Evolutionary conservation across 2,888 invertebrate genomes (phyloP).

Genomic region (Catocala fraxini): DNA sequence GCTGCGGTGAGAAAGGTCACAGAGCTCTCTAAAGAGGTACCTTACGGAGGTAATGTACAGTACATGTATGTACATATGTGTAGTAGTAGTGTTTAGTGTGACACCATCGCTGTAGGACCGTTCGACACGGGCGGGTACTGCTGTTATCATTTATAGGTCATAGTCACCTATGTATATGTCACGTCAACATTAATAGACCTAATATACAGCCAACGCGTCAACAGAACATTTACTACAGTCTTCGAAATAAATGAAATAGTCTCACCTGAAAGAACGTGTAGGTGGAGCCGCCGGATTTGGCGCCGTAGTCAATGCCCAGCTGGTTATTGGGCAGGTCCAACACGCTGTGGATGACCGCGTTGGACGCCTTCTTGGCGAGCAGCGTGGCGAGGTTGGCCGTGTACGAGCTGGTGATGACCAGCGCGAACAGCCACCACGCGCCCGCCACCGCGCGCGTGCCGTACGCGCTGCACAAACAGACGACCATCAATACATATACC

Average conservation of each 20-base stretch:
- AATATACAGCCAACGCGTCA: too few relatives aligned
- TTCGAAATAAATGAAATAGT: background rate
- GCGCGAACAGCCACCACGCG: constrained; percentile 96
- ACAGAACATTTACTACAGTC: too few relatives aligned
- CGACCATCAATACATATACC: background rate
- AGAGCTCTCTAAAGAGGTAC: too few relatives aligned
- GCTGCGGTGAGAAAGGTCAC: too few relatives aligned
- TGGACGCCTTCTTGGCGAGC: constrained; percentile 92
- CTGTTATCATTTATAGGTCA: too few relatives aligned
- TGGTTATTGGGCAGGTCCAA: constrained; percentile 93
- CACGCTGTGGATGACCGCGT: constrained; percentile 91
- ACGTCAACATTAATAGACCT: too few relatives aligned
- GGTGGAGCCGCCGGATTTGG: constrained; percentile 94
- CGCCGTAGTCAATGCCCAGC: constrained; percentile 94
- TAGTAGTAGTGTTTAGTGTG: too few relatives aligned
- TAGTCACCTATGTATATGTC: too few relatives aligned
- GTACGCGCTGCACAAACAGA: constrained; percentile 89
- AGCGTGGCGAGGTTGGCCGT: constrained; percentile 97
- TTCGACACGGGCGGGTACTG: too few relatives aligned
- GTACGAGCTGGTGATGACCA: constrained; percentile 95
- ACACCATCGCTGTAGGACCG: too few relatives aligned
- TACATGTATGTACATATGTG: too few relatives aligned
- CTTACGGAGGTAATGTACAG: too few relatives aligned
- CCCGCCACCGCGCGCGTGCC: constrained; percentile 95
- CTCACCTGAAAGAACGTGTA: constrained; percentile 94